Evolutionary conservation across 1,140 invertebrate species (phyloP).

Genomic region (Conus betulinus): DNA sequence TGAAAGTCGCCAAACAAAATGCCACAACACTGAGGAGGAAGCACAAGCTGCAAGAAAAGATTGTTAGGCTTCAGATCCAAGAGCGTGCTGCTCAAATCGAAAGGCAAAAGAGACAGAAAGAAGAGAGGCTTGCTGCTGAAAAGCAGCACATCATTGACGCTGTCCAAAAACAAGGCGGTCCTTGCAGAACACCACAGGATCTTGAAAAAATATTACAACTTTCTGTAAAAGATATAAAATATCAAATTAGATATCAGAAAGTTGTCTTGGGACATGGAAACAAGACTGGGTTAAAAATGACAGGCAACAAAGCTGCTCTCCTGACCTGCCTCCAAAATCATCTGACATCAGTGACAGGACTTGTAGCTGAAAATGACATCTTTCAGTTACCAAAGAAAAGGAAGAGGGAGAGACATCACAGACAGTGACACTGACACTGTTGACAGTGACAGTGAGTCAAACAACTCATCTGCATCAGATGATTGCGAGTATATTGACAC

Average conservation of each 20-base stretch:
- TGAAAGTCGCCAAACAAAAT: background rate
- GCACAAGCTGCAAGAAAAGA: background rate
- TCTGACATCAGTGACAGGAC: too few relatives aligned
- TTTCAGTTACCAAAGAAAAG: too few relatives aligned
- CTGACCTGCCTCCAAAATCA: too few relatives aligned
- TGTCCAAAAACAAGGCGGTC: background rate
- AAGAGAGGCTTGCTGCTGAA: background rate
- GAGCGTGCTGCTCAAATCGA: background rate
- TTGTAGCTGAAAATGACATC: too few relatives aligned
- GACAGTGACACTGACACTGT: too few relatives aligned
- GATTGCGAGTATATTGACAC: too few relatives aligned
- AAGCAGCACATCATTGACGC: background rate
- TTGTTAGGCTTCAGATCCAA: background rate
- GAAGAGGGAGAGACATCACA: too few relatives aligned
- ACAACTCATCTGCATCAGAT: too few relatives aligned
- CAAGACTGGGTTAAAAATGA: too few relatives aligned
- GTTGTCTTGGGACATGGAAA: background rate
- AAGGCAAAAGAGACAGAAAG: background rate
- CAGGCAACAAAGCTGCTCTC: too few relatives aligned
- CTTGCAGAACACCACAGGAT: constrained; percentile 1
- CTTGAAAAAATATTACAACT: background rate
- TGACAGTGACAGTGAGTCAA: too few relatives aligned
- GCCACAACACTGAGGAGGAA: background rate
- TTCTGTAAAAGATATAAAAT: background rate
- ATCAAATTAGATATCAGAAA: constrained; percentile 10